A percentile compares a stretch with the other conserved stretches of the same genome.
These are phyloP conservation scores for Helicoverpa armigera DNA, from an alignment of 1,140 invertebrate species.

Conservation along the genomic window DNA sequence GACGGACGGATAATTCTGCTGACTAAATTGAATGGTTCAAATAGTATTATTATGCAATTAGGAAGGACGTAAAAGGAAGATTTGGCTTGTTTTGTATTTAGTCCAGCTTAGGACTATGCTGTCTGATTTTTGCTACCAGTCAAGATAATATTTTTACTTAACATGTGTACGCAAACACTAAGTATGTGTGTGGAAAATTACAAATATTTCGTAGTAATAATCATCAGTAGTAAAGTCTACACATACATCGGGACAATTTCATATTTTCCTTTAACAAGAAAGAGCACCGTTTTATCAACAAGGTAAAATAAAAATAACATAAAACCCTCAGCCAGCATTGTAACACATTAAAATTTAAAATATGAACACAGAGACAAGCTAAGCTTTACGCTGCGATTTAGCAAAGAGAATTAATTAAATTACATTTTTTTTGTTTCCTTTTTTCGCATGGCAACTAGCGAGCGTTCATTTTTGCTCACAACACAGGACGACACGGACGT, in stretches of 20 bases:
- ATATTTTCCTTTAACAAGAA: slow-evolving; percentile 4
- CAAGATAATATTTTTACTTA: background rate
- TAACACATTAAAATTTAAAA: slow-evolving; percentile 52
- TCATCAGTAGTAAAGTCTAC: too few species aligned
- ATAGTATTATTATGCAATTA: too few species aligned
- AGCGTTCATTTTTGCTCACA: slow-evolving; percentile 49
- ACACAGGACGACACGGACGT: slow-evolving; percentile 56
- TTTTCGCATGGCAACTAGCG: slow-evolving; percentile 48
- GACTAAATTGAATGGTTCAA: background rate
- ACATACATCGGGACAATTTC: background rate
- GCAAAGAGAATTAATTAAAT: slow-evolving; percentile 52
- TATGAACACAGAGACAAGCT: slow-evolving; percentile 48
- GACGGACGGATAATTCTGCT: background rate
- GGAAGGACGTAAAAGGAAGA: too few species aligned
- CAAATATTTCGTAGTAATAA: too few species aligned
- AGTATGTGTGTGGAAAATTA: too few species aligned
- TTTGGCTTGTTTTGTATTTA: too few species aligned
- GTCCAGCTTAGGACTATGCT: too few species aligned
- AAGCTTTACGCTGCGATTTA: slow-evolving; percentile 49
- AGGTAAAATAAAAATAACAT: slow-evolving; percentile 10
- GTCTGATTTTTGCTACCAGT: too few species aligned
- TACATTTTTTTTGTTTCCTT: slow-evolving; percentile 38
- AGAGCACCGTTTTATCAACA: slow-evolving; percentile 16
- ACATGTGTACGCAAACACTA: too few species aligned
- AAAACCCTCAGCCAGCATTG: slow-evolving; percentile 33